phyloP scores from a whole-genome alignment of 2,797 vertebrate genomes.

The Eurystomus glaucurus region DNA sequence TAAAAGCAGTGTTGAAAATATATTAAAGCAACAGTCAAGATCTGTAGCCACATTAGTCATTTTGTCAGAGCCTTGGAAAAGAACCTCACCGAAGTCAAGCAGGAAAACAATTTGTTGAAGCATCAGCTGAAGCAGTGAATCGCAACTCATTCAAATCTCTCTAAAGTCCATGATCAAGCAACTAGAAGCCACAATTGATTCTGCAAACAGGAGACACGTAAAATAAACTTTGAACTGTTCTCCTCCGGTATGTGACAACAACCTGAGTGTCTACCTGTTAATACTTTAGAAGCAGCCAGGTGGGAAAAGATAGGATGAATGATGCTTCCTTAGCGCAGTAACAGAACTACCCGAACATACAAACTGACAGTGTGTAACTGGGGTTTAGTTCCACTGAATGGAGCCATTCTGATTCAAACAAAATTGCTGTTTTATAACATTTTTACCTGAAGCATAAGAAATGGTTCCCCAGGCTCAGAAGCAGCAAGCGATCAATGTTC shows the following conservation, averaged over 20 bases:
- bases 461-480: neutral
- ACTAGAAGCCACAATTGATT: neutral
- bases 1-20: constrained; percentile 15
- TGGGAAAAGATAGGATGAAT: neutral
- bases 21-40: constrained; percentile 32
- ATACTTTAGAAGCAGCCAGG: neutral
- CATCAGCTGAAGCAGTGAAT: constrained; percentile 29
- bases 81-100: constrained; percentile 11
- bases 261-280: neutral
- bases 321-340: neutral
- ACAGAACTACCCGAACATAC: neutral
- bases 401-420: neutral
- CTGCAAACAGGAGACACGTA: neutral
- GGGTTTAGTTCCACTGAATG: neutral
- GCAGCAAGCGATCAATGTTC: neutral
- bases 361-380: neutral
- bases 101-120: constrained; percentile 53
- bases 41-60: constrained; percentile 43
- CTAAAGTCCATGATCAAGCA: neutral
- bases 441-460: neutral
- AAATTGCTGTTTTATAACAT: neutral
- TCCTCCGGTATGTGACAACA: neutral
- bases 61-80: constrained; percentile 41
- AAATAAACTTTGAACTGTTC: neutral
- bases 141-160: neutral